A percentile compares a stretch with the other conserved stretches of the same genome.
Conservation (phyloP, 1,140 invertebrate genomes). For the Oedothorax gibbosus region DNA sequence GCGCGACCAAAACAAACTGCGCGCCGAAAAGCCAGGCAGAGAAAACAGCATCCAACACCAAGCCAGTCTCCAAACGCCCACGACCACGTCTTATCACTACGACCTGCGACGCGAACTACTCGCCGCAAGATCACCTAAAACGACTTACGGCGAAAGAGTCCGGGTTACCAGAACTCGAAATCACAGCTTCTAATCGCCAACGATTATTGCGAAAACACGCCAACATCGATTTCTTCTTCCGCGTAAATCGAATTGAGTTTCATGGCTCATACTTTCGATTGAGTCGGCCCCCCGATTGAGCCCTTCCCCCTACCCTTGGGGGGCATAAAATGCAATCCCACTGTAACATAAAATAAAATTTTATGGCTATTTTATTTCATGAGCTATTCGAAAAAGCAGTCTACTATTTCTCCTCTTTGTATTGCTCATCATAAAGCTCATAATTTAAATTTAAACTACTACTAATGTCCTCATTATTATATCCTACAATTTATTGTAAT, state of each 20-base stretch:
- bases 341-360: no score
- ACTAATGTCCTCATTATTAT: no score
- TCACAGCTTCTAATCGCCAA: constrained; percentile 45
- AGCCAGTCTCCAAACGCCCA: neutral
- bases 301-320: no score
- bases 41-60: constrained; percentile 24
- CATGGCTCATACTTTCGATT: constrained; percentile 24
- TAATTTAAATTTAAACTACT: no score
- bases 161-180: constrained; percentile 34
- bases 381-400: no score
- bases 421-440: no score
- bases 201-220: constrained; percentile 27
- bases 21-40: constrained; percentile 17
- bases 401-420: no score
- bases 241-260: constrained; percentile 45
- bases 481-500: no score
- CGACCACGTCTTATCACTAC: constrained; percentile 49
- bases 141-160: constrained; percentile 16
- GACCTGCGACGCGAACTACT: constrained; percentile 52
- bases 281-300: no score
- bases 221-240: constrained; percentile 52
- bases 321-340: no score
- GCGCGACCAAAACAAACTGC: constrained; percentile 36
- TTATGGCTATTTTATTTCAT: no score
- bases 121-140: constrained; percentile 53